phyloP scores from a whole-genome alignment of 2,888 invertebrate genomes.

The Leptinotarsa rubiginosa region DNA sequence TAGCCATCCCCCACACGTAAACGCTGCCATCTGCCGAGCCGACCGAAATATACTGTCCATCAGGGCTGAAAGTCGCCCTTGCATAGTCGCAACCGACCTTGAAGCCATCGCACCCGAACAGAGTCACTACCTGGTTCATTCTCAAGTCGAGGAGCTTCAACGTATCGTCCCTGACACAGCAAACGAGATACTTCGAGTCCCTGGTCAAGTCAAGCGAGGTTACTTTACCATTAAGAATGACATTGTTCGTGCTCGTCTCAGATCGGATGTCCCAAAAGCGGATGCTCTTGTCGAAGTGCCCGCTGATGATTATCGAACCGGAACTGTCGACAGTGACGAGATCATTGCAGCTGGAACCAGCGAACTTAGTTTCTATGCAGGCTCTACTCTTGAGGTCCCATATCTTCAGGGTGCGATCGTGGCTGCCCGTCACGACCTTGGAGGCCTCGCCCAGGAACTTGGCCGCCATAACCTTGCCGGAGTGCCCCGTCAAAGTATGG shows the following conservation, averaged over 20 bases:
- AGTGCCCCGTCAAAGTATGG: conserved; percentile 95
- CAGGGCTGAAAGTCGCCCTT: conserved; percentile 91
- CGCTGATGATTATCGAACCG: conserved; percentile 92
- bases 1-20: conserved; percentile 89
- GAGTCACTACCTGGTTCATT: conserved; percentile 90
- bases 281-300: conserved; percentile 97
- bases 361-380: conserved; percentile 93
- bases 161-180: conserved; percentile 95
- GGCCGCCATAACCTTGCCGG: conserved; percentile 97
- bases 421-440: conserved; percentile 96
- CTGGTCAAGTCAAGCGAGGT: conserved; percentile 94
- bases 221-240: conserved; percentile 90
- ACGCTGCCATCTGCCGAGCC: conserved; percentile 93
- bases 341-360: conserved; percentile 97
- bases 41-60: conserved; percentile 88
- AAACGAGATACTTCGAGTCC: conserved; percentile 91
- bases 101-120: conserved; percentile 93
- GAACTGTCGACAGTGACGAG: conserved; percentile 90
- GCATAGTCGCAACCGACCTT: conserved; percentile 96
- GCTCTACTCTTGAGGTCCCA: conserved; percentile 96
- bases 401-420: conserved; percentile 97
- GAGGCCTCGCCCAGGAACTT: conserved; percentile 92
- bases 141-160: conserved; percentile 94
- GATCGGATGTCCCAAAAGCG: conserved; percentile 97
- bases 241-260: conserved; percentile 87